Evolutionary conservation across 2,888 invertebrate genomes (phyloP), one percentile per base, ranked within the genome.

Genomic region (Frankliniella fusca): DNA sequence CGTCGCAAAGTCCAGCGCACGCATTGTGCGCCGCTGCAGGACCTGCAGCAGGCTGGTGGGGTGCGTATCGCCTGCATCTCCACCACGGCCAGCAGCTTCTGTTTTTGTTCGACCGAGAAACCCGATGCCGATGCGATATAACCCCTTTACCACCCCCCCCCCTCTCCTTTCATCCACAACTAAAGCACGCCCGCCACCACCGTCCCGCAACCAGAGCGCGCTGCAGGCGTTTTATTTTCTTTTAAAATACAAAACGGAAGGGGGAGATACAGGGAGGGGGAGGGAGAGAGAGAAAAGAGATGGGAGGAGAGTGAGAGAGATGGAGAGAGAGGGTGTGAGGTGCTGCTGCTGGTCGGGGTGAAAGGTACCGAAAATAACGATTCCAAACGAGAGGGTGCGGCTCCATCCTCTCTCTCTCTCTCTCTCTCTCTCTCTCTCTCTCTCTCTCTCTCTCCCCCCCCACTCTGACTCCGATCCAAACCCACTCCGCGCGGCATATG

Each of bases 51-150:
- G 18, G 18, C 54, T 15, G 20, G 7, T 23, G 70, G 9, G 70
- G 8, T 10, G 27, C 27, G 23, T 27, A 76, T 76, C 70, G 70
- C 70, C 27, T 27, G 38, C 70, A 76, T 76, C 70, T 76, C 70
- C 8, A 76, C 70, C n/a, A n/a, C 65, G 20, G 54, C 20, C 70
- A 23, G 27, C 70, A 23, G 70, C 70, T 76, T 23, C 27, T 76
- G 70, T 76, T 76, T 76, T 76, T 76, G 70, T 76, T 76, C 70
- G 70, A 27, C 23, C 70, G 70, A 23, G 70, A 70, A 76, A 76
- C 27, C 70, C 70, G 70, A 76, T 76, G 70, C 70, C 70, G 70
- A 27, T 27, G 27, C 70, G 70, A 23, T 76, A 76, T 27, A 27
- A 27, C 23, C 23, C 27, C 23, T 23, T 70, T n/a, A 1, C 70